Conservation (phyloP, 1,140 invertebrate species). For the Gonioctena quinquepunctata region DNA sequence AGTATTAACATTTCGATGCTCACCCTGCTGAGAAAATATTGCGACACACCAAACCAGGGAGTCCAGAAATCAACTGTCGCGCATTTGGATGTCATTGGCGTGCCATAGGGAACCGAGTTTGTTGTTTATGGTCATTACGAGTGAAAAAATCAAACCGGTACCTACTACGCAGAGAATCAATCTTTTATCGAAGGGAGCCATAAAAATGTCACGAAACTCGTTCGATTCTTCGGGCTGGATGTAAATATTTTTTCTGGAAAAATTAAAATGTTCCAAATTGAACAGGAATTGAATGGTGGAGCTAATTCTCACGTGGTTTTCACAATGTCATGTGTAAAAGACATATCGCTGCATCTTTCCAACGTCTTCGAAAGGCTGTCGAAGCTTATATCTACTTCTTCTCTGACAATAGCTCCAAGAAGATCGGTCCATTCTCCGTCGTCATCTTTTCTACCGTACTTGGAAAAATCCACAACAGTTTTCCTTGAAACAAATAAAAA, state of each 20-base stretch:
- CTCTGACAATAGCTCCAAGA: slow-evolving; percentile 61
- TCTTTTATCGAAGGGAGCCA: slow-evolving; percentile 63
- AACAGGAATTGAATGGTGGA: background rate
- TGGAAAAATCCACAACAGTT: slow-evolving; percentile 57
- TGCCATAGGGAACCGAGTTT: slow-evolving; percentile 36
- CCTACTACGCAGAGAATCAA: slow-evolving; percentile 60
- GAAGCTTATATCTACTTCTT: slow-evolving; percentile 62
- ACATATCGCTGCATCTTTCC: slow-evolving; percentile 60
- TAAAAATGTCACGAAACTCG: slow-evolving; percentile 65
- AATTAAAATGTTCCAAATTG: background rate
- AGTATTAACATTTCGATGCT: background rate
- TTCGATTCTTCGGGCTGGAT: slow-evolving; percentile 64
- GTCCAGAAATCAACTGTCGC: slow-evolving; percentile 53
- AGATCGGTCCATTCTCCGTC: slow-evolving; percentile 64
- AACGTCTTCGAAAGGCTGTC: slow-evolving; percentile 62
- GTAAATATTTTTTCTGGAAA: slow-evolving; percentile 65
- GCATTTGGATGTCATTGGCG: background rate
- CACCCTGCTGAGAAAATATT: slow-evolving; percentile 32
- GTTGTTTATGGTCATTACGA: slow-evolving; percentile 53
- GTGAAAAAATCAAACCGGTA: slow-evolving; percentile 58
- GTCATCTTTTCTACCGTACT: slow-evolving; percentile 59
- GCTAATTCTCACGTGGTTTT: slow-evolving; percentile 30
- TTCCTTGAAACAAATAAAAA: slow-evolving; percentile 58
- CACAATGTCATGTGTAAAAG: slow-evolving; percentile 54
- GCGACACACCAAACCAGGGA: slow-evolving; percentile 64